Evolutionary conservation across 2,888 invertebrate species (phyloP).

Genomic region (Chloromyia formosa): DNA sequence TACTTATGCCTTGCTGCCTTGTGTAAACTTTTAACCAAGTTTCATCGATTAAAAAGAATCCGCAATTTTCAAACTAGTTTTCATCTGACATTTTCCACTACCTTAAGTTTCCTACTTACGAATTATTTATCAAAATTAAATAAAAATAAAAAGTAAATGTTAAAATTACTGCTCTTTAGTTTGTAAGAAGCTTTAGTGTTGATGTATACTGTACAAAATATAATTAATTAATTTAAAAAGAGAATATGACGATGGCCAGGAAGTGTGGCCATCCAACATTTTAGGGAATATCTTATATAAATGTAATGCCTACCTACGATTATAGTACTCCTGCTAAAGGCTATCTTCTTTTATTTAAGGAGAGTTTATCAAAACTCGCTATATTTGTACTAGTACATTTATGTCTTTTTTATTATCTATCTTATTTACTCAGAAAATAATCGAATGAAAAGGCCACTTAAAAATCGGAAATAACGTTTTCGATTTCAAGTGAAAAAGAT

Average conservation of each 20-base stretch:
- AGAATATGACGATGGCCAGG: neutral
- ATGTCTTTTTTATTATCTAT: no score
- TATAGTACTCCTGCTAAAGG: neutral
- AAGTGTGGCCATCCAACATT: neutral
- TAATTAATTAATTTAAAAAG: no score
- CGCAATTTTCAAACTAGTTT: no score
- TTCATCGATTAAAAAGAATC: neutral
- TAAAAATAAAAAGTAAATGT: no score
- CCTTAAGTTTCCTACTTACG: no score
- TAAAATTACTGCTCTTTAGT: slow-evolving; percentile 3
- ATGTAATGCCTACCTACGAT: neutral
- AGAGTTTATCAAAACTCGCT: no score
- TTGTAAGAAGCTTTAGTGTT: neutral
- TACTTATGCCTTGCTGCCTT: slow-evolving; percentile 39
- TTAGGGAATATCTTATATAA: slow-evolving; percentile 22
- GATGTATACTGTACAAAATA: neutral
- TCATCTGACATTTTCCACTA: neutral
- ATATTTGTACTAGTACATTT: no score
- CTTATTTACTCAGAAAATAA: no score
- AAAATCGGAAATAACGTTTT: no score
- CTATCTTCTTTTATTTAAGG: neutral
- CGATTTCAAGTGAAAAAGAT: no score
- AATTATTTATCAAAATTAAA: no score
- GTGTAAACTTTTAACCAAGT: slow-evolving; percentile 29
- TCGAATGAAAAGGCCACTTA: no score